phyloP scores from a whole-genome alignment of 2,888 invertebrate species.

The Enoplolaimus lenunculus region DNA sequence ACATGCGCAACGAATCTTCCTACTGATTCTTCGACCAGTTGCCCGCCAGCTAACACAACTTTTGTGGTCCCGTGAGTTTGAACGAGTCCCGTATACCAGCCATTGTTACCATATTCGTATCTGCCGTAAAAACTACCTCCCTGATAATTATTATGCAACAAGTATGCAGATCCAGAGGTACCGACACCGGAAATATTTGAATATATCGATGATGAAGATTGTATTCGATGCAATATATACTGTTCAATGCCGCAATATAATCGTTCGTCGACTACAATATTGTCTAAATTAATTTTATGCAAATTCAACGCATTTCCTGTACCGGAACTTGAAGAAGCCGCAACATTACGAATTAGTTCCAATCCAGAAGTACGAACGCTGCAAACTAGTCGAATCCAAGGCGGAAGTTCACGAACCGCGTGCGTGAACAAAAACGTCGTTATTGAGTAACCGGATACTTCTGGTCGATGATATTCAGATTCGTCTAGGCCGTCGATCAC shows the following conservation, averaged over 20 bases:
- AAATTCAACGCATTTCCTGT: not conserved
- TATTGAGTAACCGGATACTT: slow-evolving; percentile 72
- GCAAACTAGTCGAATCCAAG: slow-evolving; percentile 75
- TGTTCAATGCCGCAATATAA: slow-evolving; percentile 29
- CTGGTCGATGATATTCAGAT: slow-evolving; percentile 85
- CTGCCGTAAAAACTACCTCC: not conserved
- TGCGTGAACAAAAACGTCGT: slow-evolving; percentile 72
- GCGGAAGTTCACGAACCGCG: slow-evolving; percentile 57
- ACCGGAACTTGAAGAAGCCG: not conserved
- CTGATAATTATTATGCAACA: not conserved
- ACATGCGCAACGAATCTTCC: slow-evolving; percentile 62
- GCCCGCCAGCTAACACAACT: not conserved
- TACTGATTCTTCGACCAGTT: not conserved
- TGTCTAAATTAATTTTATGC: slow-evolving; percentile 28
- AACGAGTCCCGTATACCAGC: not conserved
- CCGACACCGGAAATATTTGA: not conserved
- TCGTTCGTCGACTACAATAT: slow-evolving; percentile 31
- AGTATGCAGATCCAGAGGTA: not conserved
- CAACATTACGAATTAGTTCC: slow-evolving; percentile 20
- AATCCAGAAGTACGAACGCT: slow-evolving; percentile 62
- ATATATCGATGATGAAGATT: not conserved
- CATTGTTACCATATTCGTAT: not conserved
- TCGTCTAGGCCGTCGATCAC: slow-evolving; percentile 83
- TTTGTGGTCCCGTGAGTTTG: too few relatives aligned
- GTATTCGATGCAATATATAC: slow-evolving; percentile 28